Evolutionary conservation across 2,888 invertebrate species (phyloP).

Genomic region (Habroteleia sp.): DNA sequence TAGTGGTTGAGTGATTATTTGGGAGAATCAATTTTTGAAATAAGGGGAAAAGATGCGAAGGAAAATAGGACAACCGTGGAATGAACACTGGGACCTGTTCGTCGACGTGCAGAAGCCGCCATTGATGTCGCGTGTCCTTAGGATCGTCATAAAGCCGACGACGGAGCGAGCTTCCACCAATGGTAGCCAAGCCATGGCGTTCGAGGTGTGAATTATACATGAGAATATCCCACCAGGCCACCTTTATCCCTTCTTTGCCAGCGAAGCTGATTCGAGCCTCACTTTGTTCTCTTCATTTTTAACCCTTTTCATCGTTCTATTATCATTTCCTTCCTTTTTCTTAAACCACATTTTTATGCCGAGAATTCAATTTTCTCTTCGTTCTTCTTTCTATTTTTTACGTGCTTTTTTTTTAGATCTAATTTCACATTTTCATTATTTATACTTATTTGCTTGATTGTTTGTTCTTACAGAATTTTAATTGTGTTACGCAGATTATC

Average conservation of each 20-base stretch:
- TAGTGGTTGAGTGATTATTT: slow-evolving; percentile 34
- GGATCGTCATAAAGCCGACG: slow-evolving; percentile 75
- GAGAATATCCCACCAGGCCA: slow-evolving; percentile 71
- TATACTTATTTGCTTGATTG: no score
- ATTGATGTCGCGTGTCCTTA: slow-evolving; percentile 70
- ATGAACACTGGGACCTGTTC: slow-evolving; percentile 56
- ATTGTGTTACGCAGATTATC: no score
- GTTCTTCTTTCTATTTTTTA: not conserved
- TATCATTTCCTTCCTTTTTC: slow-evolving; percentile 31
- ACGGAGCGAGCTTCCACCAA: slow-evolving; percentile 75
- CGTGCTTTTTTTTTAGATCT: slow-evolving; percentile 1
- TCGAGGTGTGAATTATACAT: slow-evolving; percentile 81
- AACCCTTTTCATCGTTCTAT: slow-evolving; percentile 63
- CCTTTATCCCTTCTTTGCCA: slow-evolving; percentile 59
- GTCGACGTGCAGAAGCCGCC: slow-evolving; percentile 54
- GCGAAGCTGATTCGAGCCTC: slow-evolving; percentile 58
- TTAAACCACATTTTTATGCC: slow-evolving; percentile 19
- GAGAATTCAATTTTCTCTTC: slow-evolving; percentile 21
- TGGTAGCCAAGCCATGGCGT: slow-evolving; percentile 78
- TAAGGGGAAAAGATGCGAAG: slow-evolving; percentile 38
- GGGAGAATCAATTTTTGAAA: slow-evolving; percentile 39
- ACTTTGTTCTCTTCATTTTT: slow-evolving; percentile 75
- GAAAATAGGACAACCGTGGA: slow-evolving; percentile 52
- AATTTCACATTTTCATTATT: not conserved
- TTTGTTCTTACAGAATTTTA: no score